A percentile compares a stretch with the other conserved stretches of the same genome.
phyloP scores from a whole-genome alignment of 2,888 invertebrate genomes.

The Dryobota labecula region DNA sequence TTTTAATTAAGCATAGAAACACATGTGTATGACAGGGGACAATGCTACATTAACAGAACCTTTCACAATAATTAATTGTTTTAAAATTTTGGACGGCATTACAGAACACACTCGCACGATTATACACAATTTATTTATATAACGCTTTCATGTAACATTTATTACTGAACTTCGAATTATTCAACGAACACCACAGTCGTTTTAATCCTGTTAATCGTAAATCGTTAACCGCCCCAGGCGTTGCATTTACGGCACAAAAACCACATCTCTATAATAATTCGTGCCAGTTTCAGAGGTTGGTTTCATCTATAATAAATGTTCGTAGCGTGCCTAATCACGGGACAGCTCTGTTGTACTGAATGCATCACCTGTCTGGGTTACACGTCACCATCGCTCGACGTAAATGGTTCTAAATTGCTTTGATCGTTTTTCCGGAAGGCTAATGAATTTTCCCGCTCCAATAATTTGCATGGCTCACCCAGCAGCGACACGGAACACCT shows the following conservation, averaged over 20 bases:
- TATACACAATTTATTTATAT: not conserved
- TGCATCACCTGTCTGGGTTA: constrained; percentile 59
- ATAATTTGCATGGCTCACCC: constrained; percentile 79
- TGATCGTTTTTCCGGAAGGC: constrained; percentile 89
- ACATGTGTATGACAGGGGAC: constrained; percentile 19
- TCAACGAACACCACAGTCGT: not conserved
- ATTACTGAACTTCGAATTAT: not conserved
- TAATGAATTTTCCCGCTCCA: constrained; percentile 88
- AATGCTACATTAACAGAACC: constrained; percentile 28
- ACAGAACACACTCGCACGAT: not conserved
- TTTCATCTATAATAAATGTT: constrained; percentile 38
- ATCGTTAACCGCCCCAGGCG: constrained; percentile 19
- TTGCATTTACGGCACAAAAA: constrained; percentile 21
- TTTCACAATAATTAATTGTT: constrained; percentile 25
- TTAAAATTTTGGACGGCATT: not conserved
- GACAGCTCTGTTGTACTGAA: constrained; percentile 33
- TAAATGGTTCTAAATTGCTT: constrained; percentile 86
- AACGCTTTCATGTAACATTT: constrained; percentile 9
- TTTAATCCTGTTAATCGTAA: constrained; percentile 32
- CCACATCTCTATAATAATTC: constrained; percentile 24
- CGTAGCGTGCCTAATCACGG: constrained; percentile 33
- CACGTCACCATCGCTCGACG: constrained; percentile 70
- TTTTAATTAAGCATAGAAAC: constrained; percentile 5
- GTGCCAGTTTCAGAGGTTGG: not conserved
- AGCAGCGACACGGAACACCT: constrained; percentile 63